Percentiles rank a stretch among this genome's conserved stretches.
Evolutionary conservation across 2,888 invertebrate genomes (phyloP).

Genomic region (Ceramica pisi): DNA sequence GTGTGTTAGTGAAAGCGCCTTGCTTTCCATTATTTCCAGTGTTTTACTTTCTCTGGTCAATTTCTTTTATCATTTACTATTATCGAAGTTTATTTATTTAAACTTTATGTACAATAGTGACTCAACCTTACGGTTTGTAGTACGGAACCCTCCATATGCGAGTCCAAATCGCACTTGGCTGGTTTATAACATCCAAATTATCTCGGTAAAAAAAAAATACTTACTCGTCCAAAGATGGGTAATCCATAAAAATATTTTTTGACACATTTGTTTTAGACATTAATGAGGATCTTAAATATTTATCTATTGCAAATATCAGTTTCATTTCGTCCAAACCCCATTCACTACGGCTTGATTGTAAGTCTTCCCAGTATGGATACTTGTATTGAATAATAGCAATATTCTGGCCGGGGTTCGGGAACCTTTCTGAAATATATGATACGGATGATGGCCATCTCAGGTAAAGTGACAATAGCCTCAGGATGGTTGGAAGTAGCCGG

Average conservation of each 20-base stretch:
- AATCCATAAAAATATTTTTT: conserved; percentile 11
- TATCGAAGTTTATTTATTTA: too few species aligned
- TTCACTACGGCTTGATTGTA: conserved; percentile 8
- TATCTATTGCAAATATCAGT: conserved; percentile 23
- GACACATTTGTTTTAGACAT: conserved; percentile 5
- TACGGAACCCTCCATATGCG: too few species aligned
- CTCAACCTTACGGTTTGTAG: too few species aligned
- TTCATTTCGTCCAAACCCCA: conserved; percentile 38
- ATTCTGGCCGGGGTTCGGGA: conserved; percentile 40
- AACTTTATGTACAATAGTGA: too few species aligned
- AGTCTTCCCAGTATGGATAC: conserved; percentile 35
- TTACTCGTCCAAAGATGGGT: conserved; percentile 28
- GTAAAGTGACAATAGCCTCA: neutral
- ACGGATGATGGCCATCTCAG: neutral
- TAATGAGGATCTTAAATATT: conserved; percentile 13
- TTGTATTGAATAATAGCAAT: conserved; percentile 26
- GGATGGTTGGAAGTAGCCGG: neutral
- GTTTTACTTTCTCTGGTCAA: too few species aligned
- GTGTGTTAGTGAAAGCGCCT: too few species aligned
- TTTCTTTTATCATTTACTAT: too few species aligned
- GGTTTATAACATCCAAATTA: neutral
- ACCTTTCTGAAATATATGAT: conserved; percentile 28
- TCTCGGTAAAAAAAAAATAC: conserved; percentile 7
- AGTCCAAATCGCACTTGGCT: too few species aligned
- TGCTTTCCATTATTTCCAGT: too few species aligned